Conservation (phyloP, 2,113 vertebrate genomes). For the Hemichromis elongatus region DNA sequence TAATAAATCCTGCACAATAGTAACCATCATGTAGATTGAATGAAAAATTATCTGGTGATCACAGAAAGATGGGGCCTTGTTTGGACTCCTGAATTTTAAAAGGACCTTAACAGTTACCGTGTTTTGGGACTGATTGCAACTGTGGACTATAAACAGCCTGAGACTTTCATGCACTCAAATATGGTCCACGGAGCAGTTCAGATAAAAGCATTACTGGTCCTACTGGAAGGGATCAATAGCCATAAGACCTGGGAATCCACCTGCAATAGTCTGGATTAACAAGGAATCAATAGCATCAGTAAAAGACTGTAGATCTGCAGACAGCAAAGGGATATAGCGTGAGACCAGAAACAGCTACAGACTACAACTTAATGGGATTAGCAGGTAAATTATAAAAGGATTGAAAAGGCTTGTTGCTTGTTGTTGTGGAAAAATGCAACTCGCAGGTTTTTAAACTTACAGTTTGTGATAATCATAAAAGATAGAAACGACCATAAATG, state of each 20-base stretch:
- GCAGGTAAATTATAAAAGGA: neutral
- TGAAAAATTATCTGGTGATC: neutral
- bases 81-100: neutral
- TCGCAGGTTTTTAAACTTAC: too few relatives aligned
- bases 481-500: neutral
- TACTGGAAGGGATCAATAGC: conserved; percentile 14
- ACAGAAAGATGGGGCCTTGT: neutral
- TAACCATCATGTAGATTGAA: neutral
- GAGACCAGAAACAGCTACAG: neutral
- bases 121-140: neutral
- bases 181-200: neutral
- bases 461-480: neutral
- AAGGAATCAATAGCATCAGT: conserved; percentile 37
- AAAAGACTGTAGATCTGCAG: neutral
- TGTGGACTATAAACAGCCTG: neutral
- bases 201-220: conserved; percentile 20
- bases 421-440: too few relatives aligned
- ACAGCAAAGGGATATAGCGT: neutral
- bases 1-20: neutral
- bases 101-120: neutral
- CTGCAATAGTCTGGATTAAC: conserved; percentile 5
- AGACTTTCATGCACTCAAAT: neutral
- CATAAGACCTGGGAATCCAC: conserved; percentile 22
- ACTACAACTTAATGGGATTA: neutral
- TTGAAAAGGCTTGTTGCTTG: neutral